Base-by-base conservation (phyloP, 2,888 invertebrate species). In the Melieria crassipennis region DNA sequence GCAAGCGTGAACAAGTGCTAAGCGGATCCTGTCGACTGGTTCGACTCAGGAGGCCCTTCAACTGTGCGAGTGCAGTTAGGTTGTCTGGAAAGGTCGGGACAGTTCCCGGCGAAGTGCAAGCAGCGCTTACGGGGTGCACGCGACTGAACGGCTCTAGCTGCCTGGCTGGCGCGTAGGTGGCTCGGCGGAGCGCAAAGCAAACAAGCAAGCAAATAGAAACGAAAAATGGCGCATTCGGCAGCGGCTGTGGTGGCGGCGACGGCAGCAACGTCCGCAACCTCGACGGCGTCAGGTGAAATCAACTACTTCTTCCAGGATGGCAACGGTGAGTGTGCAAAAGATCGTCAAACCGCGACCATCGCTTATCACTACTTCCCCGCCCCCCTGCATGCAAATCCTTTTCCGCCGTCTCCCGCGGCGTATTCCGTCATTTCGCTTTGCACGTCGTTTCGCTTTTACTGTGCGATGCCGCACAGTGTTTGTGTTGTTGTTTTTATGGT, bases 281-380 rank as follows among this genome's bases (percentile, higher is more conserved):
- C 83, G 78, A 81, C 78, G 58, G 80, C 83, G 78, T 78, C 83
- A 78, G 82, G 83, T 76, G 87, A 86, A 82, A 80, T 85, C 70
- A 85, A 85, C 77, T 85, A 82, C 76, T 85, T 84, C 77, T 84
- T 82, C 79, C 83, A 80, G 77, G 84, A 86, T 79, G 87, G 83
- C 72, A 80, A 85, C 79, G 87, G 86, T 86, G 79, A 85, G 85
- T 81, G 56, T 45, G 16, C 5, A 43, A 60, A 45, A 30, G 30
- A 11, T 45, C n/a, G 42, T n/a, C 13, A 43, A 56, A 7, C 43
- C 52, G 7, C 64, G 16, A 30, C 58, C 30, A 64, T 48, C 48
- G 48, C 52, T 52, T 65, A 56, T 65, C 56, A 16, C 57, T 66
- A 58, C 57, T 16, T 13, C 57, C 47, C 46, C 30, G 30, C 30